Evolutionary conservation across 1,140 invertebrate genomes (phyloP).

Genomic region (Pantala flavescens): DNA sequence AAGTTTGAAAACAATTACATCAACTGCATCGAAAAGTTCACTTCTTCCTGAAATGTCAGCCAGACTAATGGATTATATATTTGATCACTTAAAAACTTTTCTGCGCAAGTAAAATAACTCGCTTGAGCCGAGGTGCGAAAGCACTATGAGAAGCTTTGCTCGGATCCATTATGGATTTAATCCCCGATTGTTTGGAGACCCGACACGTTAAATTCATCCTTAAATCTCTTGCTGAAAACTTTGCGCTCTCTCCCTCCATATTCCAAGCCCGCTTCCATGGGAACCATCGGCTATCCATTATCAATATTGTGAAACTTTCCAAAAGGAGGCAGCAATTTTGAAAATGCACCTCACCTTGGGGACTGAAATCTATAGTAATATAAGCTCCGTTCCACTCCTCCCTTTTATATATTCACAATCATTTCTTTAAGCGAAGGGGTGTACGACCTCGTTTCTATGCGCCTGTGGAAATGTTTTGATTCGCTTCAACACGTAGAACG

Average conservation of each 20-base stretch:
- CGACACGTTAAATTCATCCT: not conserved
- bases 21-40: no score
- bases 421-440: not conserved
- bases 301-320: not conserved
- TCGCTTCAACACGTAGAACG: no score
- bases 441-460: not conserved
- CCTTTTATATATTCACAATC: not conserved
- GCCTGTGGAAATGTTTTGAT: not conserved
- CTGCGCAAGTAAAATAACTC: no score
- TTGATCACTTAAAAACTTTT: no score
- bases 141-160: no score
- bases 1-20: no score
- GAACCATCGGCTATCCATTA: not conserved
- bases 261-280: not conserved
- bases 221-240: not conserved
- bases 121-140: no score
- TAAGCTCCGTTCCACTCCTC: not conserved
- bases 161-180: no score
- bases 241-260: not conserved
- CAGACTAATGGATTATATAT: no score
- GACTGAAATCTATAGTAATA: not conserved
- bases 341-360: not conserved
- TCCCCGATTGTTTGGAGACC: not conserved
- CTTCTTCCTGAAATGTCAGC: no score
- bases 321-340: not conserved